These are phyloP conservation scores for Myrmecophaga tridactyla DNA, from an alignment of 2,113 vertebrate species.

Conservation along the genomic window DNA sequence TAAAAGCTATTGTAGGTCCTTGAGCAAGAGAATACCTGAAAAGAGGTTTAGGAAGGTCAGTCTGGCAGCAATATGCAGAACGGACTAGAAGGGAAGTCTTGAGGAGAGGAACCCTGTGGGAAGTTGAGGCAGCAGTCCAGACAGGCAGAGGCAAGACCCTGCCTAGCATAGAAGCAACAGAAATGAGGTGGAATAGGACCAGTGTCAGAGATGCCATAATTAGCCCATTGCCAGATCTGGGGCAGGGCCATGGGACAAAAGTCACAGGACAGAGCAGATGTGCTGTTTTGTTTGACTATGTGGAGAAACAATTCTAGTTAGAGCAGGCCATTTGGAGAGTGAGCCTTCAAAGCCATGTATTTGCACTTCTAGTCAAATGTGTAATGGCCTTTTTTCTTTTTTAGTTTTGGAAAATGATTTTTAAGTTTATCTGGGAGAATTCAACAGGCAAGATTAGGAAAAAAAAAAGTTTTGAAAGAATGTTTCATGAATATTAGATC, in stretches of 20 bases:
- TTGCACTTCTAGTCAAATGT: neutral
- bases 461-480: neutral
- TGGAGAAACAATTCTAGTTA: neutral
- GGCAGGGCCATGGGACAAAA: neutral
- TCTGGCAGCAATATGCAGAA: neutral
- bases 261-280: no score
- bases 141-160: neutral
- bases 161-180: neutral
- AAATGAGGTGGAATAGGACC: neutral
- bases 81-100: neutral
- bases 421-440: neutral
- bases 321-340: neutral
- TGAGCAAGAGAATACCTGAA: neutral
- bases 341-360: neutral
- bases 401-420: neutral
- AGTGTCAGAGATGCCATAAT: neutral
- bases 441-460: neutral
- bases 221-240: neutral
- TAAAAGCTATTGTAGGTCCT: neutral
- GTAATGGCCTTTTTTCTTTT: neutral
- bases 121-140: neutral
- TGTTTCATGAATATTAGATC: neutral
- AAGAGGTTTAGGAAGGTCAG: neutral
- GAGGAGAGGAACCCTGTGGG: neutral
- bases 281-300: neutral